A percentile compares a stretch with the other conserved stretches of the same genome.
These are phyloP conservation scores for Centruroides sculpturatus DNA, from an alignment of 1,140 invertebrate species.

Conservation along the genomic window DNA sequence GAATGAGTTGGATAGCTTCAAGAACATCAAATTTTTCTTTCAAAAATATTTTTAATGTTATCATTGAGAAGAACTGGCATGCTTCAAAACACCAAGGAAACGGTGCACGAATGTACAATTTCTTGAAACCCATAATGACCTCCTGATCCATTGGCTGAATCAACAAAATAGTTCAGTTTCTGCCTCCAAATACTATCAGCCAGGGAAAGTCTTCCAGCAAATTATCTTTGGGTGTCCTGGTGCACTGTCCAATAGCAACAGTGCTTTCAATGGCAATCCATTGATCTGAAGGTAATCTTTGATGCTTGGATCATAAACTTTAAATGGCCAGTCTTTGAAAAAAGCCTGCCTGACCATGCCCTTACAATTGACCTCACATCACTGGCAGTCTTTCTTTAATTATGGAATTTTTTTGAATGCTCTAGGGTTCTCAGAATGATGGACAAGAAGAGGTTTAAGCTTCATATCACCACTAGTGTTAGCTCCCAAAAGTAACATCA, in stretches of 20 bases:
- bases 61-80: background rate
- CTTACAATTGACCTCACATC: slow-evolving; percentile 27
- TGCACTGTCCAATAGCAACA: slow-evolving; percentile 18
- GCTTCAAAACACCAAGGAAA: background rate
- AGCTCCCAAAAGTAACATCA: slow-evolving; percentile 7
- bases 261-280: slow-evolving; percentile 17
- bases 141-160: slow-evolving; percentile 18
- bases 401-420: slow-evolving; percentile 24
- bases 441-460: slow-evolving; percentile 8
- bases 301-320: slow-evolving; percentile 9
- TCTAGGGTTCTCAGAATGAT: slow-evolving; percentile 15
- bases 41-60: background rate
- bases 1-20: slow-evolving; percentile 3
- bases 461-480: slow-evolving; percentile 7
- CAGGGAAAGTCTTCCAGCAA: background rate
- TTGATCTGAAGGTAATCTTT: slow-evolving; percentile 13
- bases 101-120: slow-evolving; percentile 15
- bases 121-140: slow-evolving; percentile 18
- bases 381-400: slow-evolving; percentile 23
- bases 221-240: no score
- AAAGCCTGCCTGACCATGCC: slow-evolving; percentile 27
- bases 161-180: slow-evolving; percentile 13
- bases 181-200: slow-evolving; percentile 13
- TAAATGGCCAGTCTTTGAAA: slow-evolving; percentile 26
- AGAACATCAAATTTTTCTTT: background rate